Evolutionary conservation across 2,888 invertebrate genomes (phyloP).

Genomic region (Calliphora vomitoria): DNA sequence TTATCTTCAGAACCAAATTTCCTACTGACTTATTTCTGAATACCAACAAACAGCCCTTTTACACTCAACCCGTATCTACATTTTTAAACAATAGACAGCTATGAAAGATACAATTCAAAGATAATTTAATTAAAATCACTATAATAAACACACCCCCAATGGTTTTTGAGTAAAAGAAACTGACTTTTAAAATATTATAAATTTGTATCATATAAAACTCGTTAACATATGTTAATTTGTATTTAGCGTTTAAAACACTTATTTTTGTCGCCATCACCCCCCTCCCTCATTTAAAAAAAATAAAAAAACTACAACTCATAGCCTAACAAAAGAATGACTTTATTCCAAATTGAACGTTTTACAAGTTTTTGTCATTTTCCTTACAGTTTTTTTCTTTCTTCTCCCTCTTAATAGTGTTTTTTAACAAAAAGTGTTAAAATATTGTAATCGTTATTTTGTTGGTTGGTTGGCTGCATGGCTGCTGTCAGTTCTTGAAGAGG

Average conservation of each 20-base stretch:
- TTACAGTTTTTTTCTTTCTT: conserved; percentile 6
- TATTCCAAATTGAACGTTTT: conserved; percentile 43
- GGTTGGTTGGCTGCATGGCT: conserved; percentile 60
- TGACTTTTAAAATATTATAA: conserved; percentile 11
- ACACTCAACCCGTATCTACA: background rate
- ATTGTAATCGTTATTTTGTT: conserved; percentile 58
- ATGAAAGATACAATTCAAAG: conserved; percentile 29
- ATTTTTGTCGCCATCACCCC: background rate
- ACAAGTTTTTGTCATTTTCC: conserved; percentile 6
- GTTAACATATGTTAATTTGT: conserved; percentile 73
- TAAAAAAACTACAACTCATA: background rate
- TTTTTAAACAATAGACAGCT: conserved; percentile 36
- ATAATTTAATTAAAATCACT: conserved; percentile 72
- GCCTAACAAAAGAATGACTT: conserved; percentile 59
- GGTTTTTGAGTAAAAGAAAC: background rate
- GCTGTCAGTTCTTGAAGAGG: conserved; percentile 43
- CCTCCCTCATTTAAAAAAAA: background rate
- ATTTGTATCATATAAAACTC: conserved; percentile 66
- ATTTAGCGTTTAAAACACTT: conserved; percentile 27
- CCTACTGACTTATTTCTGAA: background rate
- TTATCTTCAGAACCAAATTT: conserved; percentile 1
- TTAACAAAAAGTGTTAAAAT: conserved; percentile 61
- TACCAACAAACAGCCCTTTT: conserved; percentile 11
- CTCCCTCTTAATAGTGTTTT: background rate
- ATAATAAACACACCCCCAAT: conserved; percentile 69